Conservation (phyloP, 2,797 vertebrate species). For the Pangasius krempfi region DNA sequence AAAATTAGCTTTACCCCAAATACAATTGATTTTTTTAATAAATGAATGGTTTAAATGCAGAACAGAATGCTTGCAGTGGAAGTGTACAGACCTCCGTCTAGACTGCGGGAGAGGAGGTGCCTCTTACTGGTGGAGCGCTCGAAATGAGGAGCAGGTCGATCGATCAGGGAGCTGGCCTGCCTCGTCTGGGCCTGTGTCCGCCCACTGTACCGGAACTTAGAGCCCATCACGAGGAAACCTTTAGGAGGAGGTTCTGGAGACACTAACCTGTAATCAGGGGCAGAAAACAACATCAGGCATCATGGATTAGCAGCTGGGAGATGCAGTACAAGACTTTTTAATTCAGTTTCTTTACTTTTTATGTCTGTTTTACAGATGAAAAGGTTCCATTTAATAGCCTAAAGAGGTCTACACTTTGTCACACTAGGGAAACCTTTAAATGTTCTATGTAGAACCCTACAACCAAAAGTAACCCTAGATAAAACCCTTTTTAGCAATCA, state of each 20-base stretch:
- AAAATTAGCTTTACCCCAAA: conserved; percentile 16
- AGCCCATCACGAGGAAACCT: conserved; percentile 97
- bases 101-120: conserved; percentile 94
- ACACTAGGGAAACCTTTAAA: not conserved
- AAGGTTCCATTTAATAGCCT: not conserved
- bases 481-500: not conserved
- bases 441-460: too few relatives aligned
- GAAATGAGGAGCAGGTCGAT: conserved; percentile 92
- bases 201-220: conserved; percentile 97
- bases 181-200: conserved; percentile 95
- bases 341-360: not conserved
- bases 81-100: conserved; percentile 88
- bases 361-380: not conserved
- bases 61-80: conserved; percentile 4
- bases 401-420: not conserved
- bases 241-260: conserved; percentile 96
- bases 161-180: conserved; percentile 94
- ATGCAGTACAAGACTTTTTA: not conserved
- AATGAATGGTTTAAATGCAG: not conserved
- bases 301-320: not conserved
- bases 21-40: conserved; percentile 22
- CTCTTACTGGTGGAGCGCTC: conserved; percentile 96
- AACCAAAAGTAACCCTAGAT: not conserved
- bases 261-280: conserved; percentile 79
- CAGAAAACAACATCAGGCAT: not conserved